phyloP scores from a whole-genome alignment of 2,113 vertebrate species.

The Neopipo cinnamomea region DNA sequence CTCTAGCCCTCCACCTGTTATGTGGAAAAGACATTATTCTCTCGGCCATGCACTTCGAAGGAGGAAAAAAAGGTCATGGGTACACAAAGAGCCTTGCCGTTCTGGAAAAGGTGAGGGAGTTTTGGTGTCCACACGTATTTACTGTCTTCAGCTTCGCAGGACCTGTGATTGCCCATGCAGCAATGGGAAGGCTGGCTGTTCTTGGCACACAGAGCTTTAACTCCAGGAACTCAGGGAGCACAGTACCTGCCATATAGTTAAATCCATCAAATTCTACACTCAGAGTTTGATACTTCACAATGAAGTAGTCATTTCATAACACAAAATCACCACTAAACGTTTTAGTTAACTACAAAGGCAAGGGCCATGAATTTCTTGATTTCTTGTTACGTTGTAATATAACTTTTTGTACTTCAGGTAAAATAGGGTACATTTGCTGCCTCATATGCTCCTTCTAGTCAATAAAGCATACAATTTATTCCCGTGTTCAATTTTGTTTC shows the following conservation, averaged over 20 bases:
- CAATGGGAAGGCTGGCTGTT: not conserved
- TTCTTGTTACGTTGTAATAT: not conserved
- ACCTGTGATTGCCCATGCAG: fast-evolving
- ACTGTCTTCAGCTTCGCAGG: not conserved
- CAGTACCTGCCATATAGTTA: not conserved
- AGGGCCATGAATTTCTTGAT: not conserved
- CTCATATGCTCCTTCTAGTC: not conserved
- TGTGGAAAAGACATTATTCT: fast-evolving
- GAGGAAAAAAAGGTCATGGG: not conserved
- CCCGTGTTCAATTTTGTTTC: not conserved
- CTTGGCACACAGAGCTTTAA: not conserved
- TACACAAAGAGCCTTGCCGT: not conserved
- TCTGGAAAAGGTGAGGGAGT: not conserved
- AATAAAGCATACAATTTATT: not conserved
- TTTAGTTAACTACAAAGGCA: not conserved
- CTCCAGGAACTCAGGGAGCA: not conserved
- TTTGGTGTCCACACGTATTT: not conserved
- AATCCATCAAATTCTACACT: not conserved
- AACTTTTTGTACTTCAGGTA: not conserved
- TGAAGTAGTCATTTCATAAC: not conserved
- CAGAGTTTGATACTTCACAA: not conserved
- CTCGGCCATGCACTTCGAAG: fast-evolving
- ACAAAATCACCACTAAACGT: not conserved
- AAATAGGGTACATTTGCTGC: not conserved
- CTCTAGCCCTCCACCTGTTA: not conserved